Base-by-base conservation (phyloP, 2,888 invertebrate genomes). In the Cabera pusaria region DNA sequence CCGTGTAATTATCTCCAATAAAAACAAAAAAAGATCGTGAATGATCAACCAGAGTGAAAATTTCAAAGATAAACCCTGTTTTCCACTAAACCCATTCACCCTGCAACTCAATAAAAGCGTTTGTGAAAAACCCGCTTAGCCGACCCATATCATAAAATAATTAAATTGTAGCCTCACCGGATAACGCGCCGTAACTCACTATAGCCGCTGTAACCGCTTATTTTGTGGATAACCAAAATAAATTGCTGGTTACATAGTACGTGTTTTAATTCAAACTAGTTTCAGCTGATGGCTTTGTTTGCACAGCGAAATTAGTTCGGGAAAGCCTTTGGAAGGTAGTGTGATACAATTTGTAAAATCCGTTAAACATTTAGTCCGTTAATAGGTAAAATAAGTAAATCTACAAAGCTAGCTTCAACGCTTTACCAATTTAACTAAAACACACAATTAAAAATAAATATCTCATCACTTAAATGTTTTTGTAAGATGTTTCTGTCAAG, bases 141-240 rank as follows among this genome's bases (percentile, higher is more conserved):
- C 29, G 44, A 49, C 46, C 46, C 41, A 42, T 37, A 50, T 50
- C 23, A 38, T 43, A 44, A 39, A 44, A 22, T 39, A 33, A 44
- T 44, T 41, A 39, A 40, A 24, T 33, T 36, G 35, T 29, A 25
- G 29, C 17, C 37, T 34, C 19, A 23, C 37, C 26, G 38, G 38
- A 46, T 49, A 46, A 46, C 46, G 35, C 32, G 24, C 27, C 36
- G 20, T 44, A 33, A 41, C 37, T 44, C 37, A 38, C 27, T 41
- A 41, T 35, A 24, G 19, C 27, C 21, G 36, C 36, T n/a, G n/a
- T n/a, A 36, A 21, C 23, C 33, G 28, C 23, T 33, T 44, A 42
- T 28, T 34, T 33, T 47, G 29, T 29, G 29, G 24, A 35, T 34
- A 50, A 47, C 38, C 33, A 37, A 39, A 32, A 44, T 39, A 36